phyloP scores from a whole-genome alignment of 2,113 vertebrate species.

The Menura novaehollandiae region DNA sequence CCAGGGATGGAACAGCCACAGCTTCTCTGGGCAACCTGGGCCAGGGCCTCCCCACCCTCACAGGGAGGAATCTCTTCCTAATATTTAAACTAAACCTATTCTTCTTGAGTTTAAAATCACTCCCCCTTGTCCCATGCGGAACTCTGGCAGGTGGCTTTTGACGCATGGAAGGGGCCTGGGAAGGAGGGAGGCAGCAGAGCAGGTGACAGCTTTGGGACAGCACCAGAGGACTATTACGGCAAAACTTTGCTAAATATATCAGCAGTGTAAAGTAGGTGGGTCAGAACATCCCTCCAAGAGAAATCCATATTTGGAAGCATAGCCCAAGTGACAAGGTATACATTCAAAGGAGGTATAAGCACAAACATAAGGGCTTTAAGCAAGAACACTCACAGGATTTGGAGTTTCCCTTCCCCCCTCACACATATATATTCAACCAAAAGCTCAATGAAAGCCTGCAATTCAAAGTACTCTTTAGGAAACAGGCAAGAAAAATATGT shows the following conservation, averaged over 20 bases:
- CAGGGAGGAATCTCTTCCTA: neutral
- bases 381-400: constrained; percentile 28
- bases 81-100: accelerated
- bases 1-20: neutral
- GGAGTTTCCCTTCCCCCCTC: neutral
- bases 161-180: neutral
- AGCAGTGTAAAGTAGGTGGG: constrained; percentile 58
- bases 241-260: constrained; percentile 53
- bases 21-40: neutral
- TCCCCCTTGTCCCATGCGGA: neutral
- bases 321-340: constrained; percentile 31
- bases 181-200: neutral
- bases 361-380: neutral
- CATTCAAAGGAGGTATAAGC: neutral
- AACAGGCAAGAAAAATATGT: neutral
- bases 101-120: neutral
- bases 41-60: neutral
- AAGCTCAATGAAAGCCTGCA: neutral
- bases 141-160: neutral
- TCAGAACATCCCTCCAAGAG: constrained; percentile 66
- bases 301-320: constrained; percentile 59
- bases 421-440: neutral
- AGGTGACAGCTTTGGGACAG: constrained; percentile 48
- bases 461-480: neutral
- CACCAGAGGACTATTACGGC: neutral